phyloP scores from a whole-genome alignment of 2,888 invertebrate genomes.

The Acholoe squamosa region DNA sequence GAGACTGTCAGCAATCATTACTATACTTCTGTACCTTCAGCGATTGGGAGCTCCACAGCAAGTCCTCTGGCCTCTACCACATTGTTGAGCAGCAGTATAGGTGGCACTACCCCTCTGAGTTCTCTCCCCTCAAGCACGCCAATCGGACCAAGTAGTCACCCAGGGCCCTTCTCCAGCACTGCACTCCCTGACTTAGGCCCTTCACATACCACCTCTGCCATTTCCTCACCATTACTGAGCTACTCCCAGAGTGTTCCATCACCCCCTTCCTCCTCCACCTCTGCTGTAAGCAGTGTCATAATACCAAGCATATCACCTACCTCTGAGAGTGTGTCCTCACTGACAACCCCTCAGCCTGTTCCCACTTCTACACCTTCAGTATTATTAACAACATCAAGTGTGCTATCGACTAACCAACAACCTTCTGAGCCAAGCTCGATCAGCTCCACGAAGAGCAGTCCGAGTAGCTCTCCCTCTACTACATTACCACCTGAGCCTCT shows the following conservation, averaged over 20 bases:
- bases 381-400: slow-evolving; percentile 10
- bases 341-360: not conserved
- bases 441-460: slow-evolving; percentile 12
- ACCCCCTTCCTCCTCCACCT: not conserved
- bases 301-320: not conserved
- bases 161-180: not conserved
- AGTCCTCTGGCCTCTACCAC: not conserved
- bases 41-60: not conserved
- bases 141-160: not conserved
- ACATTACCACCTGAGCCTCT: not conserved
- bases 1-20: not conserved
- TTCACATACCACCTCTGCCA: not conserved
- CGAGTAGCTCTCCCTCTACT: not conserved
- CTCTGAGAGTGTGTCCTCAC: not conserved
- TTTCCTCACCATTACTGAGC: not conserved
- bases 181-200: not conserved
- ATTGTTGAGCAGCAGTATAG: not conserved
- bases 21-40: slow-evolving; percentile 48
- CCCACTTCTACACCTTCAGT: not conserved
- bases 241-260: not conserved
- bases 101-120: not conserved
- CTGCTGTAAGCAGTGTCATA: slow-evolving; percentile 5
- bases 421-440: not conserved
- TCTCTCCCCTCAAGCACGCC: slow-evolving; percentile 11
- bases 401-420: not conserved